Base-by-base conservation (phyloP, 1,140 invertebrate species). In the Harpegnathos saltator region DNA sequence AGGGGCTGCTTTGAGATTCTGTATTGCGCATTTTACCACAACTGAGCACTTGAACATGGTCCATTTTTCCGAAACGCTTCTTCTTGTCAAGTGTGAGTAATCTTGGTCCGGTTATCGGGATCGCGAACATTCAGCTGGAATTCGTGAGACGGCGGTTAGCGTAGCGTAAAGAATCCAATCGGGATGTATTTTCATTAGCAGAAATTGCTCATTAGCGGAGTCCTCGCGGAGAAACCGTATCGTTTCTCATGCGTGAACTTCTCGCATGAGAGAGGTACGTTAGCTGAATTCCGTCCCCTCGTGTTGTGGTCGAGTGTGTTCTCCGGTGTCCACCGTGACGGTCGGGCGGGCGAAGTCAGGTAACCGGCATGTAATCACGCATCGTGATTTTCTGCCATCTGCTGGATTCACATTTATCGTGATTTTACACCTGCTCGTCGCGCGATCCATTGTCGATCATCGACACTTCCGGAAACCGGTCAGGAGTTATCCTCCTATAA, bases 351-450 rank as follows among this genome's bases (percentile, higher is more conserved):
- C 33, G 7, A 75, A 77, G 59, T 66, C 71, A 85, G 78, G 83
- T 89, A 90, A 90, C 74, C 54, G 75, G 56, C 77, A 71, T 86
- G 83, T 86, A 85, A 78, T 83, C 88, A 88, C 63, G 66, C 82
- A 82, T 62, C 83, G 75, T 89, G 88, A 91, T 91, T 91, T 91
- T 80, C 72, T 58, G 59, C 75, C 91, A 91, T 91, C 88, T 92
- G 91, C 80, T 56, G 77, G 82, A 85, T 86, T 9, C 38, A 11
- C 7, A 44, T 44, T 29, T 84, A 89, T 85, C 81, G 86, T 65
- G 84, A 83, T 86, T 82, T 89, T 86, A 84, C 85, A 89, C 88
- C 89, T 87, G 87, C 78, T 82, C 26, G 48, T 29, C 12, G 15
- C 56, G 69, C 58, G 62, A 58, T 58, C 29, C 24, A 14, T 52